Evolutionary conservation across 2,888 invertebrate species (phyloP), one percentile per base, ranked within the genome.

Genomic region (Meta bourneti): DNA sequence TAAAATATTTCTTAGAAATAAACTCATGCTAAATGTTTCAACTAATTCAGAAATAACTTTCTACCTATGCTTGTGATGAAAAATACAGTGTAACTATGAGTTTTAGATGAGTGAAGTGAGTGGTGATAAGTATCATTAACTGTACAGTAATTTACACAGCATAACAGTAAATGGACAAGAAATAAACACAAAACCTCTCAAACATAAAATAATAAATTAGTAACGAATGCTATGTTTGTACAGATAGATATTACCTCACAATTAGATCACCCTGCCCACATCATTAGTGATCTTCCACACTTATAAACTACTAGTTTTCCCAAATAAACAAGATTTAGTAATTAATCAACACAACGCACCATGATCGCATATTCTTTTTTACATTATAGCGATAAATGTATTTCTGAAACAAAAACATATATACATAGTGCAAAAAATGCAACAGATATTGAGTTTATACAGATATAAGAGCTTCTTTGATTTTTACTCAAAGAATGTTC

Each of bases 201-300:
- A 87, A 91, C 86, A 91, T 74, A 91, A 86, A 84, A 77, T 82
- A 88, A 90, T 87, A 91, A 91, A 91, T 87, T 87, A 91, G 87
- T 87, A 82, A 91, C 91, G 78, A 20, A 87, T 78, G 52, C 87
- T 87, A 91, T 61, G 78, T 87, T 83, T 91, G 79, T 87, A 91
- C 91, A 83, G 16, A 87, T 72, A 51, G 16, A 75, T 81, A 74
- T 75, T 74, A 90, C 52, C 54, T 70, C 19, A 83, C 52, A 82
- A 88, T 48, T 77, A 78, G 74, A 75, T 78, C 71, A 89, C 89
- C 20, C 52, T 70, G 13, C 77, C 70, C 85, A 86, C 77, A 75
- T 72, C 79, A 34, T 61, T 61, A 13, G n/a, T 80, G 70, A 80
- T 80, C 81, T 88, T 61, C 54, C 61, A 81, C 74, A 78, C 49